These are phyloP conservation scores for Ariolimax columbianus DNA, from an alignment of 2,888 invertebrate genomes.

Conservation along the genomic window DNA sequence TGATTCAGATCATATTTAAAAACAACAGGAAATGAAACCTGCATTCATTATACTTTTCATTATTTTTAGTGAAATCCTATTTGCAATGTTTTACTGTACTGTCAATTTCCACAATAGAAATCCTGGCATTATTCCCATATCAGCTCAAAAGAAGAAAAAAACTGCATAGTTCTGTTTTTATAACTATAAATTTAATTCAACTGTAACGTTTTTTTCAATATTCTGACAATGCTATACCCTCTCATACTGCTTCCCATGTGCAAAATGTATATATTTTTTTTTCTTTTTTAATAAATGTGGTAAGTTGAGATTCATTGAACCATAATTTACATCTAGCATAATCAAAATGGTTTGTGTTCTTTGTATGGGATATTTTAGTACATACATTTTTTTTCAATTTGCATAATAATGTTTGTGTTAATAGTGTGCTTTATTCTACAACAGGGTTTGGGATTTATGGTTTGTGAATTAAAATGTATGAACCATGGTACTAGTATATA, in stretches of 20 bases:
- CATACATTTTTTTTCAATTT: background rate
- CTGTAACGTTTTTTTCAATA: too few relatives aligned
- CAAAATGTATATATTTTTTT: too few relatives aligned
- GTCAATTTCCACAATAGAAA: slow-evolving; percentile 6
- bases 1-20: background rate
- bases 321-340: background rate
- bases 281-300: background rate
- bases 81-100: background rate
- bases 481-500: background rate
- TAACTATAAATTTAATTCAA: background rate
- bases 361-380: background rate
- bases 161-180: background rate
- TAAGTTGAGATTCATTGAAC: background rate
- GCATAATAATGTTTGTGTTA: slow-evolving; percentile 1
- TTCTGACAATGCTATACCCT: too few relatives aligned
- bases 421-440: background rate
- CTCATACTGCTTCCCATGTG: too few relatives aligned
- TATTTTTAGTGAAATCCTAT: slow-evolving; percentile 6
- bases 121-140: background rate
- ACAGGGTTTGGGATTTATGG: background rate
- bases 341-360: background rate
- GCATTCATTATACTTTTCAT: background rate
- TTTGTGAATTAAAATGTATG: background rate
- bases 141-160: background rate
- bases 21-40: too few relatives aligned